phyloP scores from a whole-genome alignment of 2,113 vertebrate genomes.

The Colaptes auratus region DNA sequence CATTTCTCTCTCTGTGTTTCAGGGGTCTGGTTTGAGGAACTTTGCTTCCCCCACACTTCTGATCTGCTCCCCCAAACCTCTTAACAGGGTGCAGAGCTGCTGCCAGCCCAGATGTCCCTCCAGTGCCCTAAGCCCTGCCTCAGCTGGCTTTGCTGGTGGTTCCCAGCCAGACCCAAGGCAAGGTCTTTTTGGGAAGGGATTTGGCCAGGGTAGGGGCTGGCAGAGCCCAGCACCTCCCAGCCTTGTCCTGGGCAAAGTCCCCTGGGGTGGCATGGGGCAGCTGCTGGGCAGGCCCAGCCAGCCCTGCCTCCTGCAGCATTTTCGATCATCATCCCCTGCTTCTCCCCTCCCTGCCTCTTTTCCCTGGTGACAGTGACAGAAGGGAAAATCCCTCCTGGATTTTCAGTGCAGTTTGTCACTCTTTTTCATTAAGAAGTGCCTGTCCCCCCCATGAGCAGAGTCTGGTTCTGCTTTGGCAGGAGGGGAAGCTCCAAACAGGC shows the following conservation, averaged over 20 bases:
- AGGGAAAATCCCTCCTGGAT: neutral
- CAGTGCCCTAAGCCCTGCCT: neutral
- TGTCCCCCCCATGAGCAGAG: neutral
- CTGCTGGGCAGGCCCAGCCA: rapidly evolving
- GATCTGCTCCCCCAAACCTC: neutral
- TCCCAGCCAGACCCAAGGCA: neutral
- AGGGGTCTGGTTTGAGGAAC: neutral
- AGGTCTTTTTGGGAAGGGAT: neutral
- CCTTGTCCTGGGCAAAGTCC: rapidly evolving
- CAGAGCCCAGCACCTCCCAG: rapidly evolving
- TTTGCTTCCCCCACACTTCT: neutral
- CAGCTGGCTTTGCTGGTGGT: neutral
- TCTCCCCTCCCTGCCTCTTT: neutral
- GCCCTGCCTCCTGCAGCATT: neutral
- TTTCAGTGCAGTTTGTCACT: neutral
- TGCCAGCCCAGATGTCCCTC: rapidly evolving
- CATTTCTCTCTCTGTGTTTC: neutral
- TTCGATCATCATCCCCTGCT: neutral
- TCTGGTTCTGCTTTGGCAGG: neutral
- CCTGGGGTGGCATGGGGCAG: rapidly evolving
- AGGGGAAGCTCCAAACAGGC: neutral
- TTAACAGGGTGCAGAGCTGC: rapidly evolving
- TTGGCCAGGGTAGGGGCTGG: neutral
- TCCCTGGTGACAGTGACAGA: neutral
- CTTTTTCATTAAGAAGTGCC: neutral